Conservation (phyloP, 1,140 invertebrate genomes). For the Hylyphantes graminicola region DNA sequence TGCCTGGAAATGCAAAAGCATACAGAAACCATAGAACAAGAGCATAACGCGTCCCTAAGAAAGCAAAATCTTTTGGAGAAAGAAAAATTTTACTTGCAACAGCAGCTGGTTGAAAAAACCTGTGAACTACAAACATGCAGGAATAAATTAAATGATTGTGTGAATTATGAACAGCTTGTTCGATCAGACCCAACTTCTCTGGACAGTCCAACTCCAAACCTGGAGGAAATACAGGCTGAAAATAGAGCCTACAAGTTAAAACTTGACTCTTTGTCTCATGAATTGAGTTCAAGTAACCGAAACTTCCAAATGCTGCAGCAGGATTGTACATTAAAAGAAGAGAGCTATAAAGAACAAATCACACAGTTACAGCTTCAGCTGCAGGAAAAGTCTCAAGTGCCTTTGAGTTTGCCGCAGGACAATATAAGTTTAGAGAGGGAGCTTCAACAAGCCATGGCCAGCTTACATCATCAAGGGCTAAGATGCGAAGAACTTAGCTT, state of each 20-base stretch:
- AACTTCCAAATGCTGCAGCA: slow-evolving; percentile 25
- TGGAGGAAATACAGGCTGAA: slow-evolving; percentile 12
- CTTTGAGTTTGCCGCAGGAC: neutral
- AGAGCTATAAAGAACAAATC: slow-evolving; percentile 16
- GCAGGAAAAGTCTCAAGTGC: neutral
- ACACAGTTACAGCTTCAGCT: neutral
- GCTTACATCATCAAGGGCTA: slow-evolving; percentile 87
- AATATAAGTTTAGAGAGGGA: slow-evolving; percentile 69
- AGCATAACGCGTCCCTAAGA: slow-evolving; percentile 12
- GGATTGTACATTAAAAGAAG: slow-evolving; percentile 27
- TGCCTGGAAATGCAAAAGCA: slow-evolving; percentile 3
- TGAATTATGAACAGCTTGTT: neutral
- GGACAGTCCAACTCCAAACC: neutral
- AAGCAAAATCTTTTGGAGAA: slow-evolving; percentile 47
- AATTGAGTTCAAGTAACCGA: slow-evolving; percentile 10
- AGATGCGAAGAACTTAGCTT: slow-evolving; percentile 88
- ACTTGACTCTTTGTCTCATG: slow-evolving; percentile 6
- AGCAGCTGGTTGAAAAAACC: slow-evolving; percentile 30
- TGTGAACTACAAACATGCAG: slow-evolving; percentile 17
- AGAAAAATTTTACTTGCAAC: slow-evolving; percentile 49
- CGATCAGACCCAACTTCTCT: neutral
- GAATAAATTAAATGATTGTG: neutral
- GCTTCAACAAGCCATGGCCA: slow-evolving; percentile 83
- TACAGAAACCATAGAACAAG: slow-evolving; percentile 24
- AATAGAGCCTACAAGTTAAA: slow-evolving; percentile 19